A percentile compares a stretch with the other conserved stretches of the same genome.
These are phyloP conservation scores for Brenthis daphne DNA, from an alignment of 2,888 invertebrate genomes.

Conservation along the genomic window DNA sequence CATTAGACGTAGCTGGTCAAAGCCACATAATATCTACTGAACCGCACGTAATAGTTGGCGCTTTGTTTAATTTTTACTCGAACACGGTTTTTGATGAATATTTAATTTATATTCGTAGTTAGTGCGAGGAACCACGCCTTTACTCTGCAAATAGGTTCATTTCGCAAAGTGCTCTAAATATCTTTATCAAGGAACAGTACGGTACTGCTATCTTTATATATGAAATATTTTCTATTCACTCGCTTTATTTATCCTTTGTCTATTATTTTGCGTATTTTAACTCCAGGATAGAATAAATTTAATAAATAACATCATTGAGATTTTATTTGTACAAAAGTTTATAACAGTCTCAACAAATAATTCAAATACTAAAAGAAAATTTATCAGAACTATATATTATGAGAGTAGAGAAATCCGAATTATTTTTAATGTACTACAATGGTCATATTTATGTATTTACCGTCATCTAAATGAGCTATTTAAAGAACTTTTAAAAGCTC, in stretches of 20 bases:
- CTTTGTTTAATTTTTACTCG: too few species aligned
- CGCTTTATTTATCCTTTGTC: background rate
- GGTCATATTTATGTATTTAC: constrained; percentile 21
- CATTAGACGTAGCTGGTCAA: too few species aligned
- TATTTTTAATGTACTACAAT: background rate
- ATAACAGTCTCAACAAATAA: too few species aligned
- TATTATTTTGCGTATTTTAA: too few species aligned
- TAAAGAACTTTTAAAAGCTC: constrained; percentile 18
- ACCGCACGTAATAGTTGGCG: too few species aligned
- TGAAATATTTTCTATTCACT: background rate
- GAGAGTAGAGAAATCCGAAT: too few species aligned
- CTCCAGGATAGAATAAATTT: too few species aligned
- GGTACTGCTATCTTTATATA: constrained; percentile 1
- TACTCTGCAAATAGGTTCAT: constrained; percentile 9
- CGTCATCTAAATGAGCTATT: constrained; percentile 23
- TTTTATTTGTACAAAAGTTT: too few species aligned
- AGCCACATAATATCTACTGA: too few species aligned
- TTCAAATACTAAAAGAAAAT: background rate
- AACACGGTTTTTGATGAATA: background rate
- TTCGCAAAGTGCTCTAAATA: constrained; percentile 10
- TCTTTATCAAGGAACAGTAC: constrained; percentile 1
- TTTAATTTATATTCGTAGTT: constrained; percentile 3
- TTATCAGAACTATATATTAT: background rate
- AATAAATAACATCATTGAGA: too few species aligned
- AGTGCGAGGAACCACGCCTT: constrained; percentile 1